Evolutionary conservation across 92 coral and sea anemone genomes (phyloP).

Genomic region (Palythoa grandiflora): DNA sequence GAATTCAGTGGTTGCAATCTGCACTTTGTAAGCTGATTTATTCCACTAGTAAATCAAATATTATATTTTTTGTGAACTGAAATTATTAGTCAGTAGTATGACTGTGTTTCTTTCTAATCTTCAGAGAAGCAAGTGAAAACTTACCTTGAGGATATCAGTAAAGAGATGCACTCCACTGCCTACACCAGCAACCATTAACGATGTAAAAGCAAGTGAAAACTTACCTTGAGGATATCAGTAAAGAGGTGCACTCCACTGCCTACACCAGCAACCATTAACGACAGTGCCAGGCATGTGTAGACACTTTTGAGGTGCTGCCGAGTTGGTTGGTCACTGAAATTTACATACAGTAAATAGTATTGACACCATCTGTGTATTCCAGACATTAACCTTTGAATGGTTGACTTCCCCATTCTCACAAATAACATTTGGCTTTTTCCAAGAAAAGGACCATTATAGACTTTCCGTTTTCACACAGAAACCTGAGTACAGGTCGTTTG

Average conservation of each 20-base stretch:
- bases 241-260: conserved; percentile 94
- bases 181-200: conserved; percentile 85
- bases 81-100: no score
- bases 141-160: conserved; percentile 89
- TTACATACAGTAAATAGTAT: neutral
- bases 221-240: conserved; percentile 89
- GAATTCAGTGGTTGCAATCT: no score
- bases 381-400: no score
- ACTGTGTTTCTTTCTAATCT: neutral
- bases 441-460: no score
- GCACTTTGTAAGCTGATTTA: no score
- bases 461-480: no score
- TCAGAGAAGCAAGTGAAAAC: neutral
- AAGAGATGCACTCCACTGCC: conserved; percentile 94
- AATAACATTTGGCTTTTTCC: no score
- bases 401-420: no score
- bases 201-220: neutral
- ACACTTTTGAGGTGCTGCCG: conserved; percentile 93
- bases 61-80: no score
- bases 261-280: conserved; percentile 85
- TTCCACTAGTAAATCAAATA: no score
- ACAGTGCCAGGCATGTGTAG: conserved; percentile 77
- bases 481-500: no score
- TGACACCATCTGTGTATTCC: no score
- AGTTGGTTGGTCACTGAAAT: conserved; percentile 79